phyloP scores from a whole-genome alignment of 2,113 vertebrate genomes.

The Dolichallabes microphthalmus region DNA sequence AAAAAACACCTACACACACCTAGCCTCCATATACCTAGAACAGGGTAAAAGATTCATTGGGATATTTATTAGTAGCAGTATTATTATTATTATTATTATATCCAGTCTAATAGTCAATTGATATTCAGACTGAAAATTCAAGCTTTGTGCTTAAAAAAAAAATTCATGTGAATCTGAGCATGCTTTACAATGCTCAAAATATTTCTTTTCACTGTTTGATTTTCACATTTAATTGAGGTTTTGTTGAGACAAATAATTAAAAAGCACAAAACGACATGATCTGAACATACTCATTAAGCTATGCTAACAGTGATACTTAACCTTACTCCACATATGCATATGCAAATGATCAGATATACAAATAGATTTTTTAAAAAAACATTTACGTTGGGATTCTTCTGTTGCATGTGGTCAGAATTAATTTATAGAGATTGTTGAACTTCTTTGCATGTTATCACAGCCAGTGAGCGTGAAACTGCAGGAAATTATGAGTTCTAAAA shows the following conservation, averaged over 20 bases:
- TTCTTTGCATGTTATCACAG: background rate
- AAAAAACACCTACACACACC: background rate
- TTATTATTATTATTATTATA: background rate
- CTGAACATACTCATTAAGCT: background rate
- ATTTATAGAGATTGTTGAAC: background rate
- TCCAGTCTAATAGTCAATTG: background rate
- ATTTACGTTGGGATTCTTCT: background rate
- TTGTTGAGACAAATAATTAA: background rate
- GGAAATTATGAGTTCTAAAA: background rate
- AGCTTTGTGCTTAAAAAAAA: background rate
- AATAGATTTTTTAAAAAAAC: background rate
- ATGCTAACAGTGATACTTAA: background rate
- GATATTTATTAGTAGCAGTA: background rate
- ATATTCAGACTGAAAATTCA: background rate
- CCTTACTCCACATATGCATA: background rate
- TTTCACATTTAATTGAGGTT: background rate
- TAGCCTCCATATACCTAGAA: background rate
- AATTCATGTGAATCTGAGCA: background rate
- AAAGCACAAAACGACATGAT: background rate
- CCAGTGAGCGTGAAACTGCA: background rate
- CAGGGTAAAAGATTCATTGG: background rate
- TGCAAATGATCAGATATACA: background rate
- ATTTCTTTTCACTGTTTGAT: background rate
- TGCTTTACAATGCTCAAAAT: background rate
- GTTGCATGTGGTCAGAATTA: background rate